Conservation (phyloP, 2,888 invertebrate species). For the Eilema sororculum region DNA sequence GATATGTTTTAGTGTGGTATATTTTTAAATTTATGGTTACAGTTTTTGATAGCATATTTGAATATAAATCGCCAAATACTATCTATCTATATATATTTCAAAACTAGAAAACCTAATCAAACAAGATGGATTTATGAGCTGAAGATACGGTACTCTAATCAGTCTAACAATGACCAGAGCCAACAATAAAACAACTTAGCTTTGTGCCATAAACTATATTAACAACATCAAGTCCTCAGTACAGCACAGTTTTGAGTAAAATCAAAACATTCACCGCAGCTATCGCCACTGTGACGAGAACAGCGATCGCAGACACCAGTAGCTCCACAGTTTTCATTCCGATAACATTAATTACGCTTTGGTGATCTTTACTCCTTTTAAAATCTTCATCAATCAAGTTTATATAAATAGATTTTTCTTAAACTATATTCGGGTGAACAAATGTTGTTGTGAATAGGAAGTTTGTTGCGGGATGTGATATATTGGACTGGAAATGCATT, state of each 20-base stretch:
- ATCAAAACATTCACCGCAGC: slow-evolving; percentile 68
- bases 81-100: neutral
- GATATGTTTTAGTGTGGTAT: neutral
- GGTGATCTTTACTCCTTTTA: slow-evolving; percentile 2
- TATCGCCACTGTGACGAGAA: slow-evolving; percentile 61
- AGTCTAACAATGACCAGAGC: slow-evolving; percentile 29
- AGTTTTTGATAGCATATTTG: too few species aligned
- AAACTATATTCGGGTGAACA: slow-evolving; percentile 29
- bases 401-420: slow-evolving; percentile 19
- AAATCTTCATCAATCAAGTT: neutral
- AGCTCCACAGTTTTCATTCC: slow-evolving; percentile 49
- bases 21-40: too few species aligned
- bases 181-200: slow-evolving; percentile 58
- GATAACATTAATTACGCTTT: slow-evolving; percentile 46
- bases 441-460: slow-evolving; percentile 56
- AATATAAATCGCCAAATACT: too few species aligned
- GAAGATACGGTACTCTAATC: slow-evolving; percentile 43
- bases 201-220: slow-evolving; percentile 48
- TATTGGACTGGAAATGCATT: slow-evolving; percentile 72
- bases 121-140: neutral
- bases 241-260: slow-evolving; percentile 57
- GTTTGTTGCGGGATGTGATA: slow-evolving; percentile 71
- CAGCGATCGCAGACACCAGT: slow-evolving; percentile 63
- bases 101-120: neutral
- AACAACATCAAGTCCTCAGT: slow-evolving; percentile 57